Evolutionary conservation across 2,888 invertebrate genomes (phyloP), one percentile per base, ranked within the genome.

Genomic region (Morpho helenor): DNA sequence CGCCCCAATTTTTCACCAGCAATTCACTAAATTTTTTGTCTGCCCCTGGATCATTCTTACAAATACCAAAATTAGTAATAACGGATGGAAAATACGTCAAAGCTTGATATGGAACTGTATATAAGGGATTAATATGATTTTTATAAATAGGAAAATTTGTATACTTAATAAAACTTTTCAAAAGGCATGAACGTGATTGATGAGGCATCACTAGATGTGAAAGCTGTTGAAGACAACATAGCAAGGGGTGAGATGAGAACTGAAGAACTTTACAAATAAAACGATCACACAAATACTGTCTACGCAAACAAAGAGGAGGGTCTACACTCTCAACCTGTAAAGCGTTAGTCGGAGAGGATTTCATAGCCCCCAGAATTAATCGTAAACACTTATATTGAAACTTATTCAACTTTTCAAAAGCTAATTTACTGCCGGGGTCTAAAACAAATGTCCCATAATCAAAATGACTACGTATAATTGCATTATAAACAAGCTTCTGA

Each of bases 291-390:
- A 49, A 22, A 10, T 40, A 10, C n/a, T 49, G 49, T n/a, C 10
- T 9, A 10, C 49, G 31, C n/a, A 49, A 7, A 9, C 9, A 9
- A 40, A 49, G 39, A n/a, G 49, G 49, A 6, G 40, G 10, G 39
- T 49, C 40, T 9, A 49, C 40, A n/a, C 39, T 39, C 23, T 52
- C 52, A 5, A 52, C 45, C 31, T 52, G 52, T 46, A 52, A 45
- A 8, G 46, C 46, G 23, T 46, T 52, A 9, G 52, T 46, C n/a
- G 52, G 45, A n/a, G 46, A 45, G 3, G 52, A 52, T 31, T 31
- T 31, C 31, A 31, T 31, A 31, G 31, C 31, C 5, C 31, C 31
- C 31, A 31, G 5, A 5, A 53, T 40, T 3, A 53, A 41, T 40
- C 47, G 39, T 7, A 53, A 23, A 41, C 46, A 46, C 40, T 46